Conservation (phyloP, 2,888 invertebrate species). For the Hofmannophila pseudospretella region DNA sequence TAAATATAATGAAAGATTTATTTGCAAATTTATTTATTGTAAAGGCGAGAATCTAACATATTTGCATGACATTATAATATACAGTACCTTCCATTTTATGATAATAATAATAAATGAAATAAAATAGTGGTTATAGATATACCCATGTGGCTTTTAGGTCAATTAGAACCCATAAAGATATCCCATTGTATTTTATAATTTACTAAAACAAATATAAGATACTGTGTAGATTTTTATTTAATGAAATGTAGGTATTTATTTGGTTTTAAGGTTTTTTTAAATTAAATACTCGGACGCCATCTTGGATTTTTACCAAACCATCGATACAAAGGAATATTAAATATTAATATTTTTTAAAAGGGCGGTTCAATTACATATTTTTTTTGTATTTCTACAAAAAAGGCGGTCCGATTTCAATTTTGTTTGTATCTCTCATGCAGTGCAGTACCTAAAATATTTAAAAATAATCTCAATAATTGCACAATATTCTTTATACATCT, state of each 20-base stretch:
- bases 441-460: no score
- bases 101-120: conserved; percentile 47
- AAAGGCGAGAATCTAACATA: conserved; percentile 9
- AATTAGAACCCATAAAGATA: conserved; percentile 41
- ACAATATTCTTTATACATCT: no score
- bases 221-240: conserved; percentile 3
- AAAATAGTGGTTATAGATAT: conserved; percentile 18
- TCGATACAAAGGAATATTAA: no score
- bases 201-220: conserved; percentile 3
- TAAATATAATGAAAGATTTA: conserved; percentile 40
- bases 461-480: no score
- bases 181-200: conserved; percentile 13
- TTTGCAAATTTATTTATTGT: conserved; percentile 41
- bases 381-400: no score
- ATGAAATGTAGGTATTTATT: conserved; percentile 5
- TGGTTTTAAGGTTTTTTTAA: conserved; percentile 2
- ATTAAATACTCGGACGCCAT: no score
- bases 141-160: conserved; percentile 67
- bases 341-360: no score
- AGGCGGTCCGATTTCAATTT: no score
- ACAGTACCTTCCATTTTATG: conserved; percentile 52
- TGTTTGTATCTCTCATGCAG: no score
- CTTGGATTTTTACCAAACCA: no score
- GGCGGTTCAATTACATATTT: no score
- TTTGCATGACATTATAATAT: conserved; percentile 1